These are phyloP conservation scores for Synanthedon myopaeformis DNA, from an alignment of 2,888 invertebrate species.

Conservation along the genomic window DNA sequence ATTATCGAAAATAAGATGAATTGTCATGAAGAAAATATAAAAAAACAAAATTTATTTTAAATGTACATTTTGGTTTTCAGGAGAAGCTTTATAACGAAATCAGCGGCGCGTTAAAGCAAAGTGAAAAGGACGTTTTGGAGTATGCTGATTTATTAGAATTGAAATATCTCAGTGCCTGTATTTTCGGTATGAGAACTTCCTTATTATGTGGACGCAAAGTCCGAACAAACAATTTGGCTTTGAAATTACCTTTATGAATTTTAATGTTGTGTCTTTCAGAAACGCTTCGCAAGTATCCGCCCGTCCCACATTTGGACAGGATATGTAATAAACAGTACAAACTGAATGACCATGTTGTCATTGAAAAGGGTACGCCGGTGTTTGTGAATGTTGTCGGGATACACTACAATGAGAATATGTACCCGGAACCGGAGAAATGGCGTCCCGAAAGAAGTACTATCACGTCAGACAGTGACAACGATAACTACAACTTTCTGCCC, in stretches of 20 bases:
- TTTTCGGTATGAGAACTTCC: conserved; percentile 8
- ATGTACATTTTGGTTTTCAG: conserved; percentile 15
- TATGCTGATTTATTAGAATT: conserved; percentile 42
- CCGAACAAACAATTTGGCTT: no score
- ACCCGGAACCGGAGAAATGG: conserved; percentile 40
- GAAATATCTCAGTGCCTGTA: conserved; percentile 40
- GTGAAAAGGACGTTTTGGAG: conserved; percentile 33
- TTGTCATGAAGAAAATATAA: not conserved
- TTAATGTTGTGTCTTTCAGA: conserved; percentile 23
- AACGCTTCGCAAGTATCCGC: conserved; percentile 40
- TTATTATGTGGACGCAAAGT: not conserved
- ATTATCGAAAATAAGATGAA: not conserved
- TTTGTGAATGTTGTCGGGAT: conserved; percentile 38
- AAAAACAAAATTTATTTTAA: not conserved
- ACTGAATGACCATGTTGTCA: conserved; percentile 29
- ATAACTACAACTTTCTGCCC: conserved; percentile 36
- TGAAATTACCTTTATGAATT: not conserved
- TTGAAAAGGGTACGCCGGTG: conserved; percentile 37
- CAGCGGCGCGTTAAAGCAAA: conserved; percentile 23
- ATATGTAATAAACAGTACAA: conserved; percentile 28
- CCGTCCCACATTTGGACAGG: conserved; percentile 35
- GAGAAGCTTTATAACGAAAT: conserved; percentile 41
- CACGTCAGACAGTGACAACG: conserved; percentile 30
- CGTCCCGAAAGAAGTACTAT: conserved; percentile 33
- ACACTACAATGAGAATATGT: conserved; percentile 33